Conservation (phyloP, 2,797 vertebrate species). For the Cyclura pinguis region DNA sequence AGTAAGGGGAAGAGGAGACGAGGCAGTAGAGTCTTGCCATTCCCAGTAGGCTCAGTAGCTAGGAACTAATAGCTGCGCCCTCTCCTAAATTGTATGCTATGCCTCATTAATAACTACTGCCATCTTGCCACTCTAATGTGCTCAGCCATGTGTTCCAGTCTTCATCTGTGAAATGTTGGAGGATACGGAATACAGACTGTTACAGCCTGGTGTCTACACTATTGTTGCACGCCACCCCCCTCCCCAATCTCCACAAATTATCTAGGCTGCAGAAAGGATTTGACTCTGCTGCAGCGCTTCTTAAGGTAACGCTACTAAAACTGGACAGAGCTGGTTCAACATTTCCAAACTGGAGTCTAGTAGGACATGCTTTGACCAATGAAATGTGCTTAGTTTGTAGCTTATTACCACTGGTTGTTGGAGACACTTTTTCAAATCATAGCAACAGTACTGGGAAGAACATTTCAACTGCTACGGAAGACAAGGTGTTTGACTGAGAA, state of each 20-base stretch:
- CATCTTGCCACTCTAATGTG: no score
- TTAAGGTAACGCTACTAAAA: not conserved
- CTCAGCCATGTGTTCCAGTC: no score
- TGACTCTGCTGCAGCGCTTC: not conserved
- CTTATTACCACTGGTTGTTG: not conserved
- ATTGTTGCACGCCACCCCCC: not conserved
- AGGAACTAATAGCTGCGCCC: no score
- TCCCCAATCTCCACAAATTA: not conserved
- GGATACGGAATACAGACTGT: no score
- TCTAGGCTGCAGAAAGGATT: not conserved
- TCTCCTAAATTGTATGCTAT: no score
- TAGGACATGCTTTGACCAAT: not conserved
- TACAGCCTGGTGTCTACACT: not conserved
- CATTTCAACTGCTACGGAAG: not conserved
- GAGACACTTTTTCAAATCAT: not conserved
- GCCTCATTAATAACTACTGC: no score
- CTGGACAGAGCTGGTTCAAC: not conserved
- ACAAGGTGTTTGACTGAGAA: not conserved
- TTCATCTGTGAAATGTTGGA: no score
- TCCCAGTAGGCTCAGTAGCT: no score
- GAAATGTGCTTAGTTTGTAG: not conserved
- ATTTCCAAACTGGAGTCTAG: not conserved
- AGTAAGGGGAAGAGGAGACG: no score
- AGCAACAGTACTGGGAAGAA: not conserved
- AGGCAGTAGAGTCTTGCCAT: no score